Evolutionary conservation across 2,797 vertebrate species (phyloP).

Genomic region (Agapornis canus): DNA sequence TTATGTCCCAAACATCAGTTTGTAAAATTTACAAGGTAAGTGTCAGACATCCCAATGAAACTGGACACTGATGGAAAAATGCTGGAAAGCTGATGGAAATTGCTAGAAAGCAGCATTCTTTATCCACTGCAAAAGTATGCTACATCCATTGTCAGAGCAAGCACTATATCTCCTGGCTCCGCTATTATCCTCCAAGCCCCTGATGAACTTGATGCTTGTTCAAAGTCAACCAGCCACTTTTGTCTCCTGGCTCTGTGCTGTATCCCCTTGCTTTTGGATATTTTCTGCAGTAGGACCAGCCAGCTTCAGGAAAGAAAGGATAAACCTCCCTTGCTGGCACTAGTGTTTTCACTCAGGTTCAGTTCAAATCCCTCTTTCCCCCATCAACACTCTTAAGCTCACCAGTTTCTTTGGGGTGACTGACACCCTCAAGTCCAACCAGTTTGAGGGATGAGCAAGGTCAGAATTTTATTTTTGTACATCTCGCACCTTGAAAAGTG

Average conservation of each 20-base stretch:
- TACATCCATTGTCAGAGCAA: fast-evolving
- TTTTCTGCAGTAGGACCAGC: neutral
- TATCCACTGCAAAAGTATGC: neutral
- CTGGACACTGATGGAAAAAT: fast-evolving
- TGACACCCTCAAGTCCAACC: neutral
- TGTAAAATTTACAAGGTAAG: neutral
- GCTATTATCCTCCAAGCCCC: neutral
- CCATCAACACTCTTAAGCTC: neutral
- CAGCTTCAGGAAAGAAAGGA: neutral
- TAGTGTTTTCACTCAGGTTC: neutral
- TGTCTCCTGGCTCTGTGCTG: neutral
- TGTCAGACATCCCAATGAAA: neutral
- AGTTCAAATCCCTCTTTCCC: neutral
- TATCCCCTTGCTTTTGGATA: neutral
- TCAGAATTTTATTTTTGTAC: neutral
- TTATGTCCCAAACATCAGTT: neutral
- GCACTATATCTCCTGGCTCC: neutral
- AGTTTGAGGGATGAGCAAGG: neutral
- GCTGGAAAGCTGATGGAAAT: neutral
- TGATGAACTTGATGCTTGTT: neutral
- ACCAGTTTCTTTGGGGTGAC: neutral
- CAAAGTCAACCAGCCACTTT: neutral
- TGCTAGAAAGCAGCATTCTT: slow-evolving; percentile 11
- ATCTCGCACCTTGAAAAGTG: neutral
- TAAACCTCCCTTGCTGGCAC: neutral